phyloP scores from a whole-genome alignment of 2,113 vertebrate genomes.

The Ceratotherium simum region DNA sequence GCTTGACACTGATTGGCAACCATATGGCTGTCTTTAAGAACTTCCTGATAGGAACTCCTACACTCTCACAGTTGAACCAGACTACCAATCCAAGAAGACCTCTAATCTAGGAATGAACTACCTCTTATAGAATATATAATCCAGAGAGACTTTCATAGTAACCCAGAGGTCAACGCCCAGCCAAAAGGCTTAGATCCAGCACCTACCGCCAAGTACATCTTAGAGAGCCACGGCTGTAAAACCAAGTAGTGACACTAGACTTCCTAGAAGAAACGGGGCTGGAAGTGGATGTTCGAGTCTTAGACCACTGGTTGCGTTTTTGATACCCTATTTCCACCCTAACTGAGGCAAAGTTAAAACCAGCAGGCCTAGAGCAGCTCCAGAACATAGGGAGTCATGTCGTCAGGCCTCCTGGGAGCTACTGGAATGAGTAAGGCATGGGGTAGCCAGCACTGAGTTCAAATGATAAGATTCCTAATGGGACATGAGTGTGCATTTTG shows the following conservation, averaged over 20 bases:
- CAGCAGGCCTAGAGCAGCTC: not conserved
- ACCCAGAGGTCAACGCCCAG: not conserved
- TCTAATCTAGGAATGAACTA: not conserved
- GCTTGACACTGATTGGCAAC: not conserved
- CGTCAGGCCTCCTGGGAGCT: constrained; percentile 68
- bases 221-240: not conserved
- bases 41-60: not conserved
- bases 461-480: constrained; percentile 79
- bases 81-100: not conserved
- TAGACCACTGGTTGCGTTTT: not conserved
- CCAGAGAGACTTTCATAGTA: not conserved
- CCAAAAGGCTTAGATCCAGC: not conserved
- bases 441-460: constrained; percentile 61
- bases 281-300: not conserved
- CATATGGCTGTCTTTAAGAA: not conserved
- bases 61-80: not conserved
- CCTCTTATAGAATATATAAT: not conserved
- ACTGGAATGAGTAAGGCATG: constrained; percentile 61
- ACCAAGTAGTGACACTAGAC: not conserved
- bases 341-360: constrained; percentile 43
- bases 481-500: constrained; percentile 70
- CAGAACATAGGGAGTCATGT: not conserved
- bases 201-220: not conserved
- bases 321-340: constrained; percentile 40
- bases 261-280: constrained; percentile 16